These are phyloP conservation scores for Xenopus laevis DNA, from an alignment of 2,113 vertebrate genomes.

Conservation along the genomic window DNA sequence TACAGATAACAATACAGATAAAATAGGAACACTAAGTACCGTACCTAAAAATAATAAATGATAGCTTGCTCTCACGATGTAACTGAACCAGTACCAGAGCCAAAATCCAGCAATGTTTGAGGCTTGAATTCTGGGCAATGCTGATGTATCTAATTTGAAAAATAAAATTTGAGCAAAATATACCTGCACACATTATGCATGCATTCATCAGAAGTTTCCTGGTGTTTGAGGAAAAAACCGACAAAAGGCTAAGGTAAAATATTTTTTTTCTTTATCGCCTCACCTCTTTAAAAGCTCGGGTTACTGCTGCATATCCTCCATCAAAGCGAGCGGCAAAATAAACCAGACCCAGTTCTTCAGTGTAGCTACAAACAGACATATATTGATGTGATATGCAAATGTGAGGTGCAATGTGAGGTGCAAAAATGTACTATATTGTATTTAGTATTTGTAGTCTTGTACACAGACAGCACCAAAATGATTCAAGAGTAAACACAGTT, in stretches of 20 bases:
- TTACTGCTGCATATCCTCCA: conserved; percentile 76
- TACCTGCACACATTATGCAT: too few species aligned
- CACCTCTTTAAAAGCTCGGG: conserved; percentile 79
- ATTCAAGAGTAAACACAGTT: too few species aligned
- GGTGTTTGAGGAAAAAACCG: too few species aligned
- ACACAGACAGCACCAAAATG: too few species aligned
- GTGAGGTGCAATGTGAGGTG: neutral
- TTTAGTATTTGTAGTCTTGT: too few species aligned
- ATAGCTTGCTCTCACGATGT: conserved; percentile 63
- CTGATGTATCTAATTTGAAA: conserved; percentile 69
- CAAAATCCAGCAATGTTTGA: conserved; percentile 79
- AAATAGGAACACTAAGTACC: neutral
- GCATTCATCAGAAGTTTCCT: too few species aligned
- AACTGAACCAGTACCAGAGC: conserved; percentile 77
- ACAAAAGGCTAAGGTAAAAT: too few species aligned
- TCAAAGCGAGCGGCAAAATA: conserved; percentile 80
- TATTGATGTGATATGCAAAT: neutral
- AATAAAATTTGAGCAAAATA: neutral
- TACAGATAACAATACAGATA: too few species aligned
- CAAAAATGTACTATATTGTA: neutral
- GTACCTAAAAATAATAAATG: too few species aligned
- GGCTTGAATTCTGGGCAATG: conserved; percentile 71
- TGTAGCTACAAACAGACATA: conserved; percentile 61
- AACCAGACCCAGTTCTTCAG: conserved; percentile 66
- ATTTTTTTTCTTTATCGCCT: neutral